Percentiles rank a stretch among this genome's conserved stretches.
Conservation (phyloP, 2,888 invertebrate species). For the Corbicula japonica region DNA sequence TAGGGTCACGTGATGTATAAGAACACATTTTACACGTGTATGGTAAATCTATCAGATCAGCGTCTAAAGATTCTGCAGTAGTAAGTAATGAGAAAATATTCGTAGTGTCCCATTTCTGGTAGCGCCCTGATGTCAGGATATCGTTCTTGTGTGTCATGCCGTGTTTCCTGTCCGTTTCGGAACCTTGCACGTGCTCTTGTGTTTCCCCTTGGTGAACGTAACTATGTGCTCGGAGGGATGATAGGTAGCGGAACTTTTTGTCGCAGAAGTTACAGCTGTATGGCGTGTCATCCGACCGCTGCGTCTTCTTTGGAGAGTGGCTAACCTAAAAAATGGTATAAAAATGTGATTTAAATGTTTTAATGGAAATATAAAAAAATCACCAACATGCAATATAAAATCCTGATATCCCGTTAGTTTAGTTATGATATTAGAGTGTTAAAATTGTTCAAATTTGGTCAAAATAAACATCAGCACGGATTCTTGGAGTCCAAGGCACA, state of each 20-base stretch:
- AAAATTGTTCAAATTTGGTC: too few relatives aligned
- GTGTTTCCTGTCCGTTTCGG: neutral
- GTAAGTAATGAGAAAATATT: slow-evolving; percentile 28
- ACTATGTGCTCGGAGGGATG: slow-evolving; percentile 46
- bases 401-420: too few relatives aligned
- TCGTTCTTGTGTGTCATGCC: too few relatives aligned
- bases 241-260: slow-evolving; percentile 44
- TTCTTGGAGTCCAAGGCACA: too few relatives aligned
- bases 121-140: too few relatives aligned
- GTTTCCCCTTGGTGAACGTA: slow-evolving; percentile 45
- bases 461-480: too few relatives aligned
- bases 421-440: too few relatives aligned
- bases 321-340: neutral
- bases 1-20: slow-evolving; percentile 41
- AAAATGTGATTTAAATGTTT: neutral
- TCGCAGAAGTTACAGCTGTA: slow-evolving; percentile 44
- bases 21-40: slow-evolving; percentile 49
- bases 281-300: too few relatives aligned
- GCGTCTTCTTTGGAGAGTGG: neutral
- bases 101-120: neutral
- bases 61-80: neutral
- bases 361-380: neutral
- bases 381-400: neutral
- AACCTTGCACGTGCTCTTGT: neutral
- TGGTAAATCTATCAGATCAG: slow-evolving; percentile 17